Percentiles rank a stretch among this genome's conserved stretches.
Evolutionary conservation across 2,888 invertebrate genomes (phyloP).

Genomic region (Copidosoma aretas): DNA sequence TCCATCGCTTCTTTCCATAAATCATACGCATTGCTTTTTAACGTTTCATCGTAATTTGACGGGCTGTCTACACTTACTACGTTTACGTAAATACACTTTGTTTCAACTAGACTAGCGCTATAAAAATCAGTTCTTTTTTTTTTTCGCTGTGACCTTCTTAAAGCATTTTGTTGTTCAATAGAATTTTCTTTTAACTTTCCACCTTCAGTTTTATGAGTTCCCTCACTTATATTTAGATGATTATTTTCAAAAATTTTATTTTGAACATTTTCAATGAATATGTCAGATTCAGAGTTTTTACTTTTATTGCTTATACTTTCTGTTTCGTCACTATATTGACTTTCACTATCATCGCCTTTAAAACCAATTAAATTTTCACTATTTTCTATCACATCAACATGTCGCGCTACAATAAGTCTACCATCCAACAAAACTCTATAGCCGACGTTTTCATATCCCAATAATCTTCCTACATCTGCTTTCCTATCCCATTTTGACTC

Average conservation of each 20-base stretch:
- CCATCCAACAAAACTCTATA: slow-evolving; percentile 31
- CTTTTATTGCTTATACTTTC: background rate
- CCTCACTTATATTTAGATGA: background rate
- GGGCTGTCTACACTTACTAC: background rate
- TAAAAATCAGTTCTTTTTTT: background rate
- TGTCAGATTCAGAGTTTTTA: too few species aligned
- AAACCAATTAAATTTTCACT: slow-evolving; percentile 12
- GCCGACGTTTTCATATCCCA: slow-evolving; percentile 34
- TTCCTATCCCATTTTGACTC: slow-evolving; percentile 32
- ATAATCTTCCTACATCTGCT: slow-evolving; percentile 30
- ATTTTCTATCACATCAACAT: slow-evolving; percentile 35
- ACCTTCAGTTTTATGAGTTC: background rate
- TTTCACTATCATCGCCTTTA: background rate
- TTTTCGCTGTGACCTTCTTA: background rate
- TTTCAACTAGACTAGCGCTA: background rate
- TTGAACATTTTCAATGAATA: too few species aligned
- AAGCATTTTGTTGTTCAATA: background rate
- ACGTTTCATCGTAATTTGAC: background rate
- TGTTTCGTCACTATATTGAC: background rate
- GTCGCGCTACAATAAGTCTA: slow-evolving; percentile 34
- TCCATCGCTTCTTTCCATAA: background rate
- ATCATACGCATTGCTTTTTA: background rate
- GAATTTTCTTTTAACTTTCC: background rate
- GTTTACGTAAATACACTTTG: background rate
- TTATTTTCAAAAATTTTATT: background rate